Conservation (phyloP, 2,797 vertebrate genomes). For the Rhabdophis nuchalis region DNA sequence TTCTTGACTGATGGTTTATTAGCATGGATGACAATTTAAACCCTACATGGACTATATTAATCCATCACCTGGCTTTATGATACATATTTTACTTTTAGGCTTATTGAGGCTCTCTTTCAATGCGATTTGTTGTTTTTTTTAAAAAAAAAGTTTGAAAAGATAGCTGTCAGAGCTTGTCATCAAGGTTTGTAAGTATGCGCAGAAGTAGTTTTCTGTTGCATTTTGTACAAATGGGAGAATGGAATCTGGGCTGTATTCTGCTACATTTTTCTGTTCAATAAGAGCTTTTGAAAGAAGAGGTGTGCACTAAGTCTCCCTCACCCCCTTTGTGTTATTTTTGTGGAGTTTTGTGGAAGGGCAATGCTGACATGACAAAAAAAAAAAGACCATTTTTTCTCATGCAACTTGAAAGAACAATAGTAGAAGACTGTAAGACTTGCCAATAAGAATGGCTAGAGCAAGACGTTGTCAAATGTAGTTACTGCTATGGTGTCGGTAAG, state of each 20-base stretch:
- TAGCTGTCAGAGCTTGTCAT: constrained; percentile 54
- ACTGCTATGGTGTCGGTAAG: not conserved
- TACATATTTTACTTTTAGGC: constrained; percentile 56
- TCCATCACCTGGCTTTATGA: constrained; percentile 70
- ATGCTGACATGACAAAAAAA: not conserved
- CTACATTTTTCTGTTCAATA: not conserved
- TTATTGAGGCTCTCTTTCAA: constrained; percentile 64
- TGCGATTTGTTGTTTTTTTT: constrained; percentile 38
- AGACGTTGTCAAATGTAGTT: not conserved
- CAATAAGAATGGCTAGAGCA: not conserved
- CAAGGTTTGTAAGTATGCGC: constrained; percentile 30
- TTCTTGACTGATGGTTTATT: constrained; percentile 69
- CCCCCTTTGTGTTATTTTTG: not conserved
- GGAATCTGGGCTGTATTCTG: not conserved
- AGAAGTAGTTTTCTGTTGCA: constrained; percentile 43
- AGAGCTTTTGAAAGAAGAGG: not conserved
- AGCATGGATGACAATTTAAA: constrained; percentile 72
- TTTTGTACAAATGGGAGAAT: constrained; percentile 26
- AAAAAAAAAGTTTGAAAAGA: constrained; percentile 15
- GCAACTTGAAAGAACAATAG: not conserved
- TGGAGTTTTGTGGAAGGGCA: not conserved
- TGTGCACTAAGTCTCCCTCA: too few relatives aligned
- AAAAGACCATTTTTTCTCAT: not conserved
- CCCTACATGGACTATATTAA: constrained; percentile 67
- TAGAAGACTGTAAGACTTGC: too few relatives aligned